Conservation (phyloP, 1,140 invertebrate species). For the Glossosoma conforme region DNA sequence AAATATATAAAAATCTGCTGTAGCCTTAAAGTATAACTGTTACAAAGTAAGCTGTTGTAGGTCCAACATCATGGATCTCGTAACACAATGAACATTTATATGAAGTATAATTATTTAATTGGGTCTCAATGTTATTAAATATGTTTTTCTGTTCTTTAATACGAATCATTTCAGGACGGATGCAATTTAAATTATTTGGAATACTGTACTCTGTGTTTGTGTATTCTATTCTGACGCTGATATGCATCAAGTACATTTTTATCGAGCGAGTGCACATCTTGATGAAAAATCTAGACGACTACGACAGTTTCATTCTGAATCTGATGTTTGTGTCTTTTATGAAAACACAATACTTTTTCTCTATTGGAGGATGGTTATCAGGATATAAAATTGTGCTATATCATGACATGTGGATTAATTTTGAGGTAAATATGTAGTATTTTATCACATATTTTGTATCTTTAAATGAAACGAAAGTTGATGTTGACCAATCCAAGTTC, state of each 20-base stretch:
- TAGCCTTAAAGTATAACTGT: too few species aligned
- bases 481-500: too few species aligned
- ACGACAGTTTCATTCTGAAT: constrained; percentile 23
- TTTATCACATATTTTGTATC: too few species aligned
- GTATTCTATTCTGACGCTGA: constrained; percentile 1
- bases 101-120: too few species aligned
- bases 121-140: too few species aligned
- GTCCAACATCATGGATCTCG: too few species aligned
- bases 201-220: constrained; percentile 17
- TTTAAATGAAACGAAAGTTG: too few species aligned
- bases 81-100: too few species aligned
- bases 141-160: neutral
- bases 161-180: constrained; percentile 8
- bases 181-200: constrained; percentile 13
- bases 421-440: constrained; percentile 17
- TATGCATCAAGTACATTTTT: constrained; percentile 7
- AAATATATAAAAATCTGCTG: too few species aligned
- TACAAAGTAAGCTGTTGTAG: too few species aligned
- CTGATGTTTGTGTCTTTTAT: constrained; percentile 24
- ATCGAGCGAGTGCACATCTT: constrained; percentile 14
- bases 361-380: constrained; percentile 19
- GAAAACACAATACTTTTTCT: constrained; percentile 25
- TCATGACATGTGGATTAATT: constrained; percentile 20
- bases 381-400: constrained; percentile 11
- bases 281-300: constrained; percentile 15